phyloP scores from a whole-genome alignment of 2,113 vertebrate genomes.

The Axis porcinus region DNA sequence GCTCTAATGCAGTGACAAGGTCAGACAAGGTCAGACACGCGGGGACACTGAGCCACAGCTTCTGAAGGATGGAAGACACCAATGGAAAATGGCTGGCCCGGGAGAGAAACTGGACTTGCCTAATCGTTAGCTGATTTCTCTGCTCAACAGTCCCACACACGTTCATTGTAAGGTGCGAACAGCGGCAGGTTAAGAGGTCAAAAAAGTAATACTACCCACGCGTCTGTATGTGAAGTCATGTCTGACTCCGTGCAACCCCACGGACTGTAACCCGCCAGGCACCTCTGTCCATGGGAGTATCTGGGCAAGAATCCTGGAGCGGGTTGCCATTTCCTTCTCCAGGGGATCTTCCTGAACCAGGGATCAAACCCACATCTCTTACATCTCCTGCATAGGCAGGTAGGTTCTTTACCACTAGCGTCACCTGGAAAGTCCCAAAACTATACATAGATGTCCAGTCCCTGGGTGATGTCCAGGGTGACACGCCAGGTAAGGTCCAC shows the following conservation, averaged over 20 bases:
- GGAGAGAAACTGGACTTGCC: too few species aligned
- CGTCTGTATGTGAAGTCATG: accelerated
- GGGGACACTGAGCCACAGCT: neutral
- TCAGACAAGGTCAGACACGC: neutral
- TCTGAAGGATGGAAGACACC: neutral
- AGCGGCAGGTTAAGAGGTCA: neutral
- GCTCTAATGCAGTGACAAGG: accelerated
- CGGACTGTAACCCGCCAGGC: neutral
- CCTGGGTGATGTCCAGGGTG: neutral
- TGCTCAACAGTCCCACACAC: accelerated
- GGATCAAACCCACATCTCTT: neutral
- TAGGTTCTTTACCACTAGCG: neutral
- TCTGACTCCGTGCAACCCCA: accelerated
- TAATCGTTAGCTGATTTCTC: neutral
- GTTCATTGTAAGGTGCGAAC: neutral
- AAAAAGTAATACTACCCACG: accelerated
- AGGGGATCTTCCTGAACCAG: neutral
- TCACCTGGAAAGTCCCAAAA: neutral
- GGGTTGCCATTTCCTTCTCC: neutral
- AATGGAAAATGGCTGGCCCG: accelerated
- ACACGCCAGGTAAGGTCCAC: neutral
- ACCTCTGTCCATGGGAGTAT: neutral
- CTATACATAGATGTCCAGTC: accelerated
- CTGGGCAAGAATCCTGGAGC: neutral
- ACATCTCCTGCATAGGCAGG: neutral